These are phyloP conservation scores for Standfussiana lucernea DNA, from an alignment of 2,888 invertebrate species.

Conservation along the genomic window DNA sequence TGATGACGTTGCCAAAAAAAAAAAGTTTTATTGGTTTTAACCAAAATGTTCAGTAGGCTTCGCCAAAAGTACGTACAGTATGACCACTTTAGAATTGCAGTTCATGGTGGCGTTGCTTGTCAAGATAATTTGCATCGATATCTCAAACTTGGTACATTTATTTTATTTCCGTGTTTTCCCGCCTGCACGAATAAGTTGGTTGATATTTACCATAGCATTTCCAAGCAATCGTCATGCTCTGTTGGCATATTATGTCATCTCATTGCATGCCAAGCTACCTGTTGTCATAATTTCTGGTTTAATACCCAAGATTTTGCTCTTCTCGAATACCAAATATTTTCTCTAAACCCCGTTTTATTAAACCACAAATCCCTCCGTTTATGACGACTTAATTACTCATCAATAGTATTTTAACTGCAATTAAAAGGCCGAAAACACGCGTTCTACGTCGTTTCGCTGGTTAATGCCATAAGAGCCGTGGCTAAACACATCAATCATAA, in stretches of 20 bases:
- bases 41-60: constrained; percentile 38
- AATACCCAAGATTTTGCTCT: constrained; percentile 13
- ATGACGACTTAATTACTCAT: constrained; percentile 66
- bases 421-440: constrained; percentile 78
- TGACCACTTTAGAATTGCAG: neutral
- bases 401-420: constrained; percentile 76
- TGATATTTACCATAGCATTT: constrained; percentile 30
- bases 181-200: too few species aligned
- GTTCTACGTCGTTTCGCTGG: constrained; percentile 76
- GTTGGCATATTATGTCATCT: constrained; percentile 44
- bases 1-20: constrained; percentile 32
- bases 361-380: constrained; percentile 56
- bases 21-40: constrained; percentile 40
- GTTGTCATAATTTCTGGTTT: constrained; percentile 31
- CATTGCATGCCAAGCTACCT: constrained; percentile 45
- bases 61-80: constrained; percentile 43
- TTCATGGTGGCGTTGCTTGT: neutral
- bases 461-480: constrained; percentile 75
- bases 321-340: constrained; percentile 23
- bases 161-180: too few species aligned
- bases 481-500: constrained; percentile 85
- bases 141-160: too few species aligned
- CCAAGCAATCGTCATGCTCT: constrained; percentile 42
- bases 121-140: too few species aligned
- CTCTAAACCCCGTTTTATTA: constrained; percentile 43